Conservation (phyloP, 1,140 invertebrate species). For the Brachionus asplanchnoidis region DNA sequence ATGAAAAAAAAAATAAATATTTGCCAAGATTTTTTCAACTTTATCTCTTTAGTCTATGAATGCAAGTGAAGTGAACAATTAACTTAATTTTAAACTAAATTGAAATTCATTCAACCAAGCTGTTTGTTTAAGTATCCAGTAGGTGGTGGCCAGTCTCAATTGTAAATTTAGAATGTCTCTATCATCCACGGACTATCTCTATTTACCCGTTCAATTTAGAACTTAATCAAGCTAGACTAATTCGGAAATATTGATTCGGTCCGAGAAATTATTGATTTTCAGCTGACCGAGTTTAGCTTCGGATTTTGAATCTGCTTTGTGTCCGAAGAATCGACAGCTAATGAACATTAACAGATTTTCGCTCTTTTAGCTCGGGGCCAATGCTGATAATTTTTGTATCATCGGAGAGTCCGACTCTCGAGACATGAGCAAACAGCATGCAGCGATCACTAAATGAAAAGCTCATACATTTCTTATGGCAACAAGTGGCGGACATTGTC, state of each 20-base stretch:
- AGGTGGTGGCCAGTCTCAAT: conserved; percentile 23
- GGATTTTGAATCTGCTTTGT: neutral
- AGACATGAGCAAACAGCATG: conserved; percentile 10
- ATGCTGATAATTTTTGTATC: neutral
- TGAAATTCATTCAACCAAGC: conserved; percentile 22
- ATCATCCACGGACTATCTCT: neutral
- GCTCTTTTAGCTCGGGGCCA: neutral
- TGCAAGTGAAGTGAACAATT: conserved; percentile 5
- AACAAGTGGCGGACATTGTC: neutral
- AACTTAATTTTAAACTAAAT: neutral
- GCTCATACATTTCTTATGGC: neutral
- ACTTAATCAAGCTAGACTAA: conserved; percentile 18
- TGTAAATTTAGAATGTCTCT: neutral
- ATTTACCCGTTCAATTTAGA: neutral
- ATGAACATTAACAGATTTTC: conserved; percentile 10
- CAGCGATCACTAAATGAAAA: neutral
- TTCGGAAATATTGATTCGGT: neutral
- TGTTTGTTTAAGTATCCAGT: neutral
- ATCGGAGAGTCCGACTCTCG: neutral
- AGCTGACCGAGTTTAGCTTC: neutral
- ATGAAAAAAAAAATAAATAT: conserved; percentile 1
- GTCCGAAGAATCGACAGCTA: neutral
- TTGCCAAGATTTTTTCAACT: neutral
- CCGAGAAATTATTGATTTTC: conserved; percentile 24
- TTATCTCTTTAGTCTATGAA: neutral